These are phyloP conservation scores for Agonopterix arenella DNA, from an alignment of 2,888 invertebrate species.

Conservation along the genomic window DNA sequence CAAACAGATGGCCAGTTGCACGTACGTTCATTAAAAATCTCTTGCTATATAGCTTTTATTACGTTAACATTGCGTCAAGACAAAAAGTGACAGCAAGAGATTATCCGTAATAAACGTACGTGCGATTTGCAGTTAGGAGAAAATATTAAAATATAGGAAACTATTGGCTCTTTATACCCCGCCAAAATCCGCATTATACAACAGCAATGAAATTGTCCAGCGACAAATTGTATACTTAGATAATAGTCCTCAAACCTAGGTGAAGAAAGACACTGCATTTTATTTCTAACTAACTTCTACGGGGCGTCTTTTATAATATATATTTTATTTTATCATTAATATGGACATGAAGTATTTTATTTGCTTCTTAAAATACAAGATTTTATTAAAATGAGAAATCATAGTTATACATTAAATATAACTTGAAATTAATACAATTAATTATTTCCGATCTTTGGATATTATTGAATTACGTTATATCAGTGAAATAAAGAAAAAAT, in stretches of 20 bases:
- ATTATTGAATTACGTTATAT: slow-evolving; percentile 27
- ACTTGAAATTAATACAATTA: background rate
- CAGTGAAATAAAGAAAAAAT: slow-evolving; percentile 12
- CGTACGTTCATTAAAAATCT: too few species aligned
- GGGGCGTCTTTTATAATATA: slow-evolving; percentile 17
- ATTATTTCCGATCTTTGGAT: slow-evolving; percentile 38
- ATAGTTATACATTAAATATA: background rate
- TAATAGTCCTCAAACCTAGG: slow-evolving; percentile 21
- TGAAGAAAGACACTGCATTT: slow-evolving; percentile 31
- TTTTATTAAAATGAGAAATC: background rate
- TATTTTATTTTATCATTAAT: slow-evolving; percentile 7
- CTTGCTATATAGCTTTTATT: too few species aligned
- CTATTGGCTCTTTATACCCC: too few species aligned
- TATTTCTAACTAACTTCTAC: slow-evolving; percentile 25
- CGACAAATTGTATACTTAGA: slow-evolving; percentile 35
- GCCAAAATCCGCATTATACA: too few species aligned
- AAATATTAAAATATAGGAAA: too few species aligned
- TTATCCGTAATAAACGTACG: too few species aligned
- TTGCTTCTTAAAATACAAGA: background rate
- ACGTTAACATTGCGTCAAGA: too few species aligned
- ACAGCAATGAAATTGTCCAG: slow-evolving; percentile 32
- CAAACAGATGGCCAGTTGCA: too few species aligned
- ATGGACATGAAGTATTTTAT: slow-evolving; percentile 5
- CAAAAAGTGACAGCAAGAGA: too few species aligned
- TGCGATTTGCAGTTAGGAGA: too few species aligned